Evolutionary conservation across 2,888 invertebrate genomes (phyloP).

Genomic region (Ochlodes sylvanus): DNA sequence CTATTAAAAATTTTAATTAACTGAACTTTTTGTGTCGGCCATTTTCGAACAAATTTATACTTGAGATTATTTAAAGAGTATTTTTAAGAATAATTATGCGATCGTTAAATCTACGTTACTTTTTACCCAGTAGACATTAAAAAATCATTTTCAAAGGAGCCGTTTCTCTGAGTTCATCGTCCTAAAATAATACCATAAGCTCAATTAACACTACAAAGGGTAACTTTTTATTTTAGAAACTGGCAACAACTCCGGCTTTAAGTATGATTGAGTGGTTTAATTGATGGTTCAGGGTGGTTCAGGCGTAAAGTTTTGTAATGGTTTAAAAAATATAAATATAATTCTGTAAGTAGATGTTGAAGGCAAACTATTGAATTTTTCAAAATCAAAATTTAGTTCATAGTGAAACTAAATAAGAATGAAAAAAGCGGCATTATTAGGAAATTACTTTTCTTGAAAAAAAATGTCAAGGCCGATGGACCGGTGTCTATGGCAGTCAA

Average conservation of each 20-base stretch:
- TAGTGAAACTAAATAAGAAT: too few relatives aligned
- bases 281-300: conserved; percentile 11
- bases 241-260: conserved; percentile 41
- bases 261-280: conserved; percentile 46
- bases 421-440: too few relatives aligned
- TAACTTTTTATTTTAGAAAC: conserved; percentile 41
- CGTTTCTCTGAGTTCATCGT: conserved; percentile 29
- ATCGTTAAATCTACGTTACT: too few relatives aligned
- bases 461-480: too few relatives aligned
- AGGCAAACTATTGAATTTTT: background rate
- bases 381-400: background rate
- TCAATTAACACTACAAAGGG: conserved; percentile 24
- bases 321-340: too few relatives aligned
- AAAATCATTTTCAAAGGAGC: conserved; percentile 1
- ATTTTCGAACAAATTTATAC: too few relatives aligned
- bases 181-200: conserved; percentile 28
- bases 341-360: too few relatives aligned
- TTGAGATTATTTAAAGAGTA: too few relatives aligned
- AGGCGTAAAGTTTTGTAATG: background rate
- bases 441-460: too few relatives aligned
- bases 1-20: conserved; percentile 11
- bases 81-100: too few relatives aligned
- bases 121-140: background rate
- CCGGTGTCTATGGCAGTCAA: too few relatives aligned
- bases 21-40: too few relatives aligned